Evolutionary conservation across 2,797 vertebrate species (phyloP).

Genomic region (Pogonophryne albipinna): DNA sequence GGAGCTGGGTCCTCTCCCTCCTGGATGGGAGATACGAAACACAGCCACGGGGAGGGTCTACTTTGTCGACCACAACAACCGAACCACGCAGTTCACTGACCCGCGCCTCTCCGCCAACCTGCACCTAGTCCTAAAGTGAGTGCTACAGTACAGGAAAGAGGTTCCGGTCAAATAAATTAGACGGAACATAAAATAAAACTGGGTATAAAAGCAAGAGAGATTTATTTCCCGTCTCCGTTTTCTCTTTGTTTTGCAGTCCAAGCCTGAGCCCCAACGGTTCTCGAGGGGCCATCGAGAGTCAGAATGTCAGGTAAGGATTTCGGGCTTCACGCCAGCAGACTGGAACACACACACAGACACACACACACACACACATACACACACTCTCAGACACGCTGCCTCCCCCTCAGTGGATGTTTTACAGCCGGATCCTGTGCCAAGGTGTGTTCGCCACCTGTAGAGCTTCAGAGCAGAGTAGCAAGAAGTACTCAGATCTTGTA

Average conservation of each 20-base stretch:
- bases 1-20: constrained; percentile 93
- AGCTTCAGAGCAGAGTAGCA: constrained; percentile 44
- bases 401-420: constrained; percentile 60
- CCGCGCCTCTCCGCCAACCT: constrained; percentile 97
- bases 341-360: constrained; percentile 44
- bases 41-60: constrained; percentile 98
- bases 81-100: constrained; percentile 98
- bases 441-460: constrained; percentile 74
- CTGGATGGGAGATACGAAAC: constrained; percentile 87
- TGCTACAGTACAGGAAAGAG: constrained; percentile 9
- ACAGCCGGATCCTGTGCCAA: constrained; percentile 51
- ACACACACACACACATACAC: constrained; percentile 43
- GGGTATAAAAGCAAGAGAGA: neutral
- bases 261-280: constrained; percentile 86
- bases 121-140: constrained; percentile 97
- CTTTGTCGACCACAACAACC: constrained; percentile 99
- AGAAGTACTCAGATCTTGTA: too few relatives aligned
- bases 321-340: constrained; percentile 33
- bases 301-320: constrained; percentile 82
- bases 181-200: neutral
- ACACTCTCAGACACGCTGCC: constrained; percentile 42
- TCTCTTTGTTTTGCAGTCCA: constrained; percentile 72
- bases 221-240: constrained; percentile 40
- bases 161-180: neutral
- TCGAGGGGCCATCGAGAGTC: constrained; percentile 78